Evolutionary conservation across 2,113 vertebrate species (phyloP).

Genomic region (Suncus etruscus): DNA sequence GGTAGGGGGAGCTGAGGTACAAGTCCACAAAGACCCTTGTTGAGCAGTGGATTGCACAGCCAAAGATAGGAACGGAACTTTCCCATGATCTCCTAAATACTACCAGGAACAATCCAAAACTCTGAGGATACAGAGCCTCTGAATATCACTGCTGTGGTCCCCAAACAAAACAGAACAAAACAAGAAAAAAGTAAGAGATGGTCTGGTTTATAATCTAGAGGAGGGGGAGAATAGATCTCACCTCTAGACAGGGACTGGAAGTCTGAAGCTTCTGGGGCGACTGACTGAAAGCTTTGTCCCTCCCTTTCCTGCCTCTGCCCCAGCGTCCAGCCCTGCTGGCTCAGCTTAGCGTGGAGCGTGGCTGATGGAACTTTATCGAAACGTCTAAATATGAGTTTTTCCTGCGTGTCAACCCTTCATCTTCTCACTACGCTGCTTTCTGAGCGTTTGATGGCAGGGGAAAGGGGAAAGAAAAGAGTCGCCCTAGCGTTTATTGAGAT

Average conservation of each 20-base stretch:
- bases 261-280: not conserved
- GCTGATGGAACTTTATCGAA: slow-evolving; percentile 58
- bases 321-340: not conserved
- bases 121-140: not conserved
- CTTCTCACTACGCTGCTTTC: not conserved
- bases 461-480: slow-evolving; percentile 48
- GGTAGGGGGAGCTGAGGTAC: not conserved
- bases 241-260: not conserved
- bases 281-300: too few relatives aligned
- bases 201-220: too few relatives aligned
- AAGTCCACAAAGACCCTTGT: rapidly evolving
- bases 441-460: slow-evolving; percentile 45
- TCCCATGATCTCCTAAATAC: too few relatives aligned
- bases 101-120: too few relatives aligned
- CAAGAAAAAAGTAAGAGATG: too few relatives aligned
- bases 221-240: too few relatives aligned
- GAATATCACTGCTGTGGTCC: too few relatives aligned
- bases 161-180: too few relatives aligned
- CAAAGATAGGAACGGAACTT: not conserved
- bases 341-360: rapidly evolving
- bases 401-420: slow-evolving; percentile 58
- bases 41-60: not conserved
- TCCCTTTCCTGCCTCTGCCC: not conserved
- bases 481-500: slow-evolving; percentile 77
- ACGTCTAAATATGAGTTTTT: slow-evolving; percentile 68